phyloP scores from a whole-genome alignment of 2,113 vertebrate genomes.

The Donacobius atricapilla region DNA sequence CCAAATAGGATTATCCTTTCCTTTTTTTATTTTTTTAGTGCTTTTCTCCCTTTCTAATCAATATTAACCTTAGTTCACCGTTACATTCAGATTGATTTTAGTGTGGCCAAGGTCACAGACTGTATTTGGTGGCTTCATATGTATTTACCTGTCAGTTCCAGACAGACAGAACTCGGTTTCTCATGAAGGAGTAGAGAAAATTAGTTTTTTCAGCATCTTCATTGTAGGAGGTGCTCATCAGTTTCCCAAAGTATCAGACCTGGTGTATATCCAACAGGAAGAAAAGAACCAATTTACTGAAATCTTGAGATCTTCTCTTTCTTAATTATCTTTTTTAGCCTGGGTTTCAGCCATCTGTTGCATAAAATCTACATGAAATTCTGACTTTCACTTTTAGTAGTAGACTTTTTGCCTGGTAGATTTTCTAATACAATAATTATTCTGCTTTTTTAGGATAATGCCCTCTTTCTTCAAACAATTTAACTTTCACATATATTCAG shows the following conservation, averaged over 20 bases:
- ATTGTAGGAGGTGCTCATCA: neutral
- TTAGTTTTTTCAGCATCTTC: neutral
- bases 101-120: neutral
- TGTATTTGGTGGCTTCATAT: neutral
- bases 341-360: neutral
- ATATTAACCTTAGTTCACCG: neutral
- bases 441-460: neutral
- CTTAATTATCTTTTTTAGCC: neutral
- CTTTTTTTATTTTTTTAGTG: neutral
- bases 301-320: neutral
- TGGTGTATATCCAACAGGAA: neutral
- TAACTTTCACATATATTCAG: neutral
- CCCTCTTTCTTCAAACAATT: neutral
- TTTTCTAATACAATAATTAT: neutral
- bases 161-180: neutral
- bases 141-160: neutral
- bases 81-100: neutral
- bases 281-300: neutral
- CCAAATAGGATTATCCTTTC: neutral
- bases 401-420: neutral
- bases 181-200: neutral
- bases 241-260: neutral
- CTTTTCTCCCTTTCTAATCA: neutral
- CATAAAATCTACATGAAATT: neutral
- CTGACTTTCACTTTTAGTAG: neutral